These are phyloP conservation scores for Cyanoramphus novaezelandiae DNA, from an alignment of 2,113 vertebrate genomes.

Conservation along the genomic window DNA sequence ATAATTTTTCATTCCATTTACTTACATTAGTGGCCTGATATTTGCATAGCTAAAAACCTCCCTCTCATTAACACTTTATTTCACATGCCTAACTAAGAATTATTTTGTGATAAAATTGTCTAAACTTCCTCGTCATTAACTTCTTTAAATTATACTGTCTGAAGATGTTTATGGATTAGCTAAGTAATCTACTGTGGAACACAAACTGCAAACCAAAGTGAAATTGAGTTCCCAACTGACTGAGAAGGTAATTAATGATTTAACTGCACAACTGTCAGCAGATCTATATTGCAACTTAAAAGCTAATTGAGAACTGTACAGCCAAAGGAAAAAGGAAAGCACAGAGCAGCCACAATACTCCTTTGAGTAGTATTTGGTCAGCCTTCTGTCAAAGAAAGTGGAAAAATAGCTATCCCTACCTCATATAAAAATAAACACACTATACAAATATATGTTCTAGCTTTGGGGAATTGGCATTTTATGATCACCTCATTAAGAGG, in stretches of 20 bases:
- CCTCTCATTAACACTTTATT: constrained; percentile 6
- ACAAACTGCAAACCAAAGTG: constrained; percentile 72
- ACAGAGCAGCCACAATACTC: constrained; percentile 38
- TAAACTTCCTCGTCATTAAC: constrained; percentile 57
- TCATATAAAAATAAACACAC: constrained; percentile 22
- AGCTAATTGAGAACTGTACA: constrained; percentile 69
- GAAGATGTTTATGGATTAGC: constrained; percentile 71
- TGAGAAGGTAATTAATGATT: constrained; percentile 74
- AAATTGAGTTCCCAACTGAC: constrained; percentile 71
- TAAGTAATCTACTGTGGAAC: constrained; percentile 68
- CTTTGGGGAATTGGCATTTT: constrained; percentile 44
- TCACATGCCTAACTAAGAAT: constrained; percentile 57
- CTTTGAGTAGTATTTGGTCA: constrained; percentile 58
- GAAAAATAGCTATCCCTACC: constrained; percentile 15
- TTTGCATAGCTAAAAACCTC: constrained; percentile 2
- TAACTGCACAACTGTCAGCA: constrained; percentile 70
- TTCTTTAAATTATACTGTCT: constrained; percentile 66
- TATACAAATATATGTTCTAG: constrained; percentile 20
- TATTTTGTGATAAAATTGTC: constrained; percentile 64
- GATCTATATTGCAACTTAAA: constrained; percentile 73
- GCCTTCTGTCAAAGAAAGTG: constrained; percentile 36
- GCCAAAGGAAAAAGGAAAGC: constrained; percentile 48
- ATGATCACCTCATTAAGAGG: constrained; percentile 49
- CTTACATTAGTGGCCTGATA: background rate
- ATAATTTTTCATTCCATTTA: background rate